These are phyloP conservation scores for Punctoribates punctum DNA, from an alignment of 2,888 invertebrate species.

Conservation along the genomic window DNA sequence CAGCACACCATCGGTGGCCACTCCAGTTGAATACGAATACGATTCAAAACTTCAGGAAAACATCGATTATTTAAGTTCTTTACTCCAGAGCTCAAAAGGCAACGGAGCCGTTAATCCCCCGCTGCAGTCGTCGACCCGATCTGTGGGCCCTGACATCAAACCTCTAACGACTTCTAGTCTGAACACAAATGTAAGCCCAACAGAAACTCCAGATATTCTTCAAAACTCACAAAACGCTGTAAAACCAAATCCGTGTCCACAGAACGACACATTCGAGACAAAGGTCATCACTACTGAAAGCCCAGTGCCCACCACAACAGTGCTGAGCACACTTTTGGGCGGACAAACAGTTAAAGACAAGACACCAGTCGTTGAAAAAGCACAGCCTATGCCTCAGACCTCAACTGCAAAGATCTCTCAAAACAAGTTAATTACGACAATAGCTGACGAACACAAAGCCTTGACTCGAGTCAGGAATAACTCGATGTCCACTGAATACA, in stretches of 20 bases:
- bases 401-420: constrained; percentile 33
- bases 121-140: background rate
- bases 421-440: background rate
- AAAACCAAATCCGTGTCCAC: background rate
- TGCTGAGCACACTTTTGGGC: background rate
- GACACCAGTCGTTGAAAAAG: background rate
- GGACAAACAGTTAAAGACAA: background rate
- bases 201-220: background rate
- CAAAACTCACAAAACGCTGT: background rate
- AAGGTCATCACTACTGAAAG: background rate
- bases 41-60: constrained; percentile 39
- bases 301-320: background rate
- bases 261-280: background rate
- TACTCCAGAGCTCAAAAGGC: background rate
- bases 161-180: constrained; percentile 22
- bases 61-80: constrained; percentile 37
- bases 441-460: background rate
- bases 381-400: constrained; percentile 32
- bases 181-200: background rate
- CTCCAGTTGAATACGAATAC: background rate
- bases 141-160: constrained; percentile 2
- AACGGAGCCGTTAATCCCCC: background rate
- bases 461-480: constrained; percentile 41
- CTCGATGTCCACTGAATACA: constrained; percentile 44
- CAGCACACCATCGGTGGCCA: background rate